These are phyloP conservation scores for Spinibarbus caldwelli DNA, from an alignment of 2,797 vertebrate species.

Conservation along the genomic window DNA sequence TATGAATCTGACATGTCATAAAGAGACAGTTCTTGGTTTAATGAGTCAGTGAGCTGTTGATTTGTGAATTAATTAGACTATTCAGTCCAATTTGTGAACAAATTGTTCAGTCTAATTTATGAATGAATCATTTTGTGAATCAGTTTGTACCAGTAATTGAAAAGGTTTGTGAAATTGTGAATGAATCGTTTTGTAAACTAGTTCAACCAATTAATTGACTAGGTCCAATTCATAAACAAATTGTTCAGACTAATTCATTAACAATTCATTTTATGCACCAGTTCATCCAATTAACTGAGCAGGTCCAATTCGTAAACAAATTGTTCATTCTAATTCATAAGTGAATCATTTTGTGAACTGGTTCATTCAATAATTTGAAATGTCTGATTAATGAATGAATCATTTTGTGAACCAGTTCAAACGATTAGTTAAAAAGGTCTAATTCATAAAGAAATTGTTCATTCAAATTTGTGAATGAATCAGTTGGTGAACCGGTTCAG, in stretches of 20 bases:
- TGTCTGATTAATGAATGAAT: background rate
- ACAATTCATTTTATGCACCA: background rate
- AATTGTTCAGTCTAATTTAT: background rate
- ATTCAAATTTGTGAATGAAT: background rate
- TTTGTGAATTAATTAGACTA: background rate
- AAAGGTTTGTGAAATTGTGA: background rate
- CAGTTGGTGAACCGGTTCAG: background rate
- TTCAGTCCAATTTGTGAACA: background rate
- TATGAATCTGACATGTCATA: background rate
- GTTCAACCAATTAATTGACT: background rate
- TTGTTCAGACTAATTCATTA: background rate
- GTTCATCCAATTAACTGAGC: background rate
- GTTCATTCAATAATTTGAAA: background rate
- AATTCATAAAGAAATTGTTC: background rate
- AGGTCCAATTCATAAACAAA: background rate
- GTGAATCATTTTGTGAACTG: background rate
- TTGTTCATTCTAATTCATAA: background rate
- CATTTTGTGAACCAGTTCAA: background rate
- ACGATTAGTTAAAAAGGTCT: background rate
- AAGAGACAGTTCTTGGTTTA: background rate
- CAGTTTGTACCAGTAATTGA: background rate
- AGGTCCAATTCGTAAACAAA: background rate
- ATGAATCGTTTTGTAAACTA: background rate
- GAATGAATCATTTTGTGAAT: background rate
- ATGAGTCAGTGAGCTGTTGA: background rate